Base-by-base conservation (phyloP, 2,113 vertebrate species). In the Cephalophus harveyi region DNA sequence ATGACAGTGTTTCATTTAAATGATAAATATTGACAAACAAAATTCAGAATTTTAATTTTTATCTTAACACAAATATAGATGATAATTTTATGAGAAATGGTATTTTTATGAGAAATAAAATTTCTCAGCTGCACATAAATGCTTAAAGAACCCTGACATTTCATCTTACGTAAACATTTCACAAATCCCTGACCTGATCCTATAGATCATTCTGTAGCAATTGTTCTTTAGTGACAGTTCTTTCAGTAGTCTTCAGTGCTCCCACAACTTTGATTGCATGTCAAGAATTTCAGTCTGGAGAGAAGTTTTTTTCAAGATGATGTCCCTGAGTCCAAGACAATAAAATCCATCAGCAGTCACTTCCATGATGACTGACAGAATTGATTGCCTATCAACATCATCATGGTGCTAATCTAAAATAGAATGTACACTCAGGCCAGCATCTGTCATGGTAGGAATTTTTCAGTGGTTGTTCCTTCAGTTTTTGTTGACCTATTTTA, bases 121-220 rank as follows among this genome's bases (percentile, higher is more conserved):
- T 94, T 98, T 96, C 82, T 95, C 74, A 92, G 79, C 28, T 97
- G 50, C 89, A 90, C 19, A 50, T 85, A 95, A 96, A 94, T 82
- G 55, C 79, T 97, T 95, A 96, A n/a, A 92, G 79, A 97, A 97
- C 83, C 95, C 74, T 97, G 95, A 96, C 94, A 98, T 97, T 98
- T 96, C 48, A 89, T 96, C 92, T 89, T 4, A 1, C 86, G 91
- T 92, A 97, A 98, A 97, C 97, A 96, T 98, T 97, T 97, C 95
- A 96, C 87, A 97, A 96, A 98, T 97, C 95, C 87, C 97, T 98
- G 92, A 97, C 87, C 95, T 97, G 91, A 97, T 97, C 94, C 90
- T 96, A 67, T 96, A 71, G 95, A 97, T 97, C 0, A 0, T 17
- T 95, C 57, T 90, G 43, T 86, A 95, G 84, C 97, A 97, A 97